Evolutionary conservation across 2,888 invertebrate species (phyloP), one percentile per base, ranked within the genome.

Genomic region (Geotrupes spiniger): DNA sequence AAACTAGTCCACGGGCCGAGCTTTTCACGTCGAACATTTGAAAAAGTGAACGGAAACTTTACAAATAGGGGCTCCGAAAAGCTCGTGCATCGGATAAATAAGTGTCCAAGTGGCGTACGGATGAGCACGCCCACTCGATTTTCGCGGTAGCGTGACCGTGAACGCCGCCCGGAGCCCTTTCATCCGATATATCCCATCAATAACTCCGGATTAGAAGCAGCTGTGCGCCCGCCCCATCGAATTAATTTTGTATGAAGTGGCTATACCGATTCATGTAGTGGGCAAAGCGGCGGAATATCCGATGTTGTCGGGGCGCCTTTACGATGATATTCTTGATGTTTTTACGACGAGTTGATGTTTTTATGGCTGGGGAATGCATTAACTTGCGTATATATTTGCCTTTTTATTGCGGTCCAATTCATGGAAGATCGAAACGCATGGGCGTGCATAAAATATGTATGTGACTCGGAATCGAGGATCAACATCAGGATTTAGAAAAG

Each of bases 171-270:
- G 49, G 42, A 47, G 46, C 50, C 54, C 51, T 47, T 25, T 53
- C 51, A 42, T 42, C 51, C 54, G 51, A 39, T 14, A 56, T 56
- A 51, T 49, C 45, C 51, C 54, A 57, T 57, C 57, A 54, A 57
- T 57, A 53, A 51, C 48, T 46, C 33, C 42, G 54, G 57, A 57
- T 57, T 57, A 57, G 50, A 41, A 54, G 51, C 57, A 57, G 51
- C 52, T 54, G 57, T 36, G 44, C 47, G 42, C 43, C 21, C 47
- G 46, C 42, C 51, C 51, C 46, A 53, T 53, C 48, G 47, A 51
- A 53, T 53, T 51, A 50, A 53, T 53, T 53, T 53, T 53, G 47
- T 53, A 53, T 53, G 50, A 53, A 50, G 41, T 46, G 46, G 43
- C 46, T 44, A 21, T 21, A 50, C 37, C 39, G 46, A 51, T 50